Percentiles rank a stretch among this genome's conserved stretches.
Evolutionary conservation across 2,888 invertebrate species (phyloP).

Genomic region (Drosophila nr. fundita): DNA sequence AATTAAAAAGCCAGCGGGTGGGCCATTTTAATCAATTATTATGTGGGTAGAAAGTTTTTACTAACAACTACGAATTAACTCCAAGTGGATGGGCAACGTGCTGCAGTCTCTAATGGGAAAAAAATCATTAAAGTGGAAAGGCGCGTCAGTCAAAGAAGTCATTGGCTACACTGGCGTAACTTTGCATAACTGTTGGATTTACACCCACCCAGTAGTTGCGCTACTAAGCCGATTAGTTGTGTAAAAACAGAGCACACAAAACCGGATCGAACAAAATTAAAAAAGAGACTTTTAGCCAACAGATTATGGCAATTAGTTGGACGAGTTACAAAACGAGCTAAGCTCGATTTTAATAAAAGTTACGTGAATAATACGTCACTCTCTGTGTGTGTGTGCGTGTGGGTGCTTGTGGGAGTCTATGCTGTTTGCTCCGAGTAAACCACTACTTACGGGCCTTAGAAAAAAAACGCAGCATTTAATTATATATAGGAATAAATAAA

Average conservation of each 20-base stretch:
- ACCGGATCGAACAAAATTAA: slow-evolving; percentile 10
- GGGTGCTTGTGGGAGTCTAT: background rate
- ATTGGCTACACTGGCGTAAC: slow-evolving; percentile 33
- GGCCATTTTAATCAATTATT: slow-evolving; percentile 34
- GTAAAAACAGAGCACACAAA: slow-evolving; percentile 58
- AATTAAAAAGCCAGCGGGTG: slow-evolving; percentile 47
- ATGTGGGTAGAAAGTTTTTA: slow-evolving; percentile 16
- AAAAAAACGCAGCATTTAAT: background rate
- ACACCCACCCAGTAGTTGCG: slow-evolving; percentile 4
- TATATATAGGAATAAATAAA: background rate
- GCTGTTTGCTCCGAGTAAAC: background rate
- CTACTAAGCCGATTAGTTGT: slow-evolving; percentile 69
- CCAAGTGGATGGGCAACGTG: slow-evolving; percentile 2
- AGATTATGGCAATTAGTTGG: slow-evolving; percentile 72
- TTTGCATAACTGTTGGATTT: slow-evolving; percentile 15
- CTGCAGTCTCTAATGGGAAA: slow-evolving; percentile 27
- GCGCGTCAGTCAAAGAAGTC: slow-evolving; percentile 43
- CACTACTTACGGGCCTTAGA: background rate
- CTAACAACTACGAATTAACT: slow-evolving; percentile 7
- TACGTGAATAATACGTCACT: slow-evolving; percentile 11
- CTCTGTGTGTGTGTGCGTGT: background rate
- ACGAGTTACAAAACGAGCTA: slow-evolving; percentile 57
- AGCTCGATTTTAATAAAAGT: slow-evolving; percentile 41
- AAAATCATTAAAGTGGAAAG: slow-evolving; percentile 47
- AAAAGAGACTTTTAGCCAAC: slow-evolving; percentile 54